Conservation (phyloP, 2,888 invertebrate species). For the Caenorhabditis sulstoni region DNA sequence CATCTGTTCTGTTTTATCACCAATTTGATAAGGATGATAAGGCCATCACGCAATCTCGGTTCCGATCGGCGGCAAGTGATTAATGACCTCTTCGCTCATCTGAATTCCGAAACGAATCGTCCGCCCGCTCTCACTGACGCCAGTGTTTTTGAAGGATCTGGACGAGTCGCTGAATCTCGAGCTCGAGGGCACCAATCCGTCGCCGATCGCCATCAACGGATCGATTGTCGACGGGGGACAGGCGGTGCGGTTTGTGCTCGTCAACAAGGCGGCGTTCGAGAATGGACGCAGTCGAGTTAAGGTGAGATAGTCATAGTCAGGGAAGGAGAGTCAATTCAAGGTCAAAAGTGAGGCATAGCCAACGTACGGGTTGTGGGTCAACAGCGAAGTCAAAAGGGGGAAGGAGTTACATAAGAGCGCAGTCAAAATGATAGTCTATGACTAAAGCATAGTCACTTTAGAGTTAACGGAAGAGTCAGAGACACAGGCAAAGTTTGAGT, state of each 20-base stretch:
- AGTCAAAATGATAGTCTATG: no score
- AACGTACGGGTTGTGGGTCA: no score
- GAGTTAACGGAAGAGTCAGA: no score
- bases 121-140: neutral
- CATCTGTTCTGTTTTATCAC: neutral
- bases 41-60: no score
- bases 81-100: constrained; percentile 22
- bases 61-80: constrained; percentile 27
- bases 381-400: no score
- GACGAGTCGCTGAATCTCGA: constrained; percentile 48
- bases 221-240: constrained; percentile 49
- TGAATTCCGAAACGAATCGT: no score
- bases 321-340: no score
- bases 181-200: constrained; percentile 51
- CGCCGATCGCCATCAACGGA: constrained; percentile 51
- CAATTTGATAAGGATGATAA: constrained; percentile 32
- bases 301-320: constrained; percentile 7
- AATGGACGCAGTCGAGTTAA: constrained; percentile 42
- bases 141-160: constrained; percentile 25
- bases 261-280: constrained; percentile 56
- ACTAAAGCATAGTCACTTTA: no score
- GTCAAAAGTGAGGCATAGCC: no score
- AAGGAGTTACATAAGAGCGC: no score
- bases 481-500: no score
- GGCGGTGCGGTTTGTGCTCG: constrained; percentile 40